Evolutionary conservation across 2,797 vertebrate genomes (phyloP).

Genomic region (Mormyrus proboscirostris): DNA sequence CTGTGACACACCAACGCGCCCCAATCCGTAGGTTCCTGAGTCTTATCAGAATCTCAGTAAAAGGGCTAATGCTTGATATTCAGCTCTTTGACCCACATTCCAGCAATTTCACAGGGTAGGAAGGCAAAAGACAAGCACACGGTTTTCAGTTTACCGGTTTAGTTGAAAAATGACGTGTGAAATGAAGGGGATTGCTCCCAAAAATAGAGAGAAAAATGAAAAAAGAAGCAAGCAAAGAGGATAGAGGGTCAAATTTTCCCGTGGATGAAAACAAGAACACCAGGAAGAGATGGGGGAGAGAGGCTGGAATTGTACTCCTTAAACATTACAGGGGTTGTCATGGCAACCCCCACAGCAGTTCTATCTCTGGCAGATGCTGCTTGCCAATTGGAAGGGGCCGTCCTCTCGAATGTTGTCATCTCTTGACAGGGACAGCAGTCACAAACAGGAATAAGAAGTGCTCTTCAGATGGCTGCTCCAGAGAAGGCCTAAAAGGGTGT

Average conservation of each 20-base stretch:
- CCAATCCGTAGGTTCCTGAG: background rate
- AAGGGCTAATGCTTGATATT: conserved; percentile 1
- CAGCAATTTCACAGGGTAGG: conserved; percentile 1
- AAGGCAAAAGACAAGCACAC: background rate
- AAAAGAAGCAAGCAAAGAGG: background rate
- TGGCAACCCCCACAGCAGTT: conserved; percentile 65
- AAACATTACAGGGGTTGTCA: conserved; percentile 69
- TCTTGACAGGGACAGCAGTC: conserved; percentile 9
- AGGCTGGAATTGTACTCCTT: conserved; percentile 52
- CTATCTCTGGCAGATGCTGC: conserved; percentile 68
- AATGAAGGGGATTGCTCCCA: background rate
- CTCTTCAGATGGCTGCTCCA: background rate
- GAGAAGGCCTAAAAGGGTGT: conserved; percentile 7
- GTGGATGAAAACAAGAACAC: background rate
- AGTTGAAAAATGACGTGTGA: background rate
- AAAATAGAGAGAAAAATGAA: background rate
- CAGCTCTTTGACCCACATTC: conserved; percentile 2
- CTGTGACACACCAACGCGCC: background rate
- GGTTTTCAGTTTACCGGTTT: background rate
- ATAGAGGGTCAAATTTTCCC: background rate
- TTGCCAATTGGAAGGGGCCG: conserved; percentile 50
- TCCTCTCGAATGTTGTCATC: conserved; percentile 23
- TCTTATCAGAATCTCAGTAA: background rate
- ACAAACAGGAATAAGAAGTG: background rate
- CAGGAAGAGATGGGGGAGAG: background rate